A percentile compares a stretch with the other conserved stretches of the same genome.
Evolutionary conservation across 2,113 vertebrate species (phyloP).

Genomic region (Cavia porcellus): DNA sequence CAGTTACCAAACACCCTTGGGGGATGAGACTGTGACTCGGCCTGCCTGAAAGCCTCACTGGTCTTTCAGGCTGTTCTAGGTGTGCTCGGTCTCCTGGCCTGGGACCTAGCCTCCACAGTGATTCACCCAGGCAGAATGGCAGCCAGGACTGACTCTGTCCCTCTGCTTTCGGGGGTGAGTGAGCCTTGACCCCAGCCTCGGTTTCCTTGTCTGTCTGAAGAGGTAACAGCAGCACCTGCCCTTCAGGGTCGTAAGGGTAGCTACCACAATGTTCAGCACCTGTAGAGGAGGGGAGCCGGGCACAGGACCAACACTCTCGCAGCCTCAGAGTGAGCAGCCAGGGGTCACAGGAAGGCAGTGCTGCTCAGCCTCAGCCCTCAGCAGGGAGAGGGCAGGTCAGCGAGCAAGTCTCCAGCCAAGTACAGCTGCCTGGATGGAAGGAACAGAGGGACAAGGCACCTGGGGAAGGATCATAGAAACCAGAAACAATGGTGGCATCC

Average conservation of each 20-base stretch:
- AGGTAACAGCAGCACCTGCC: background rate
- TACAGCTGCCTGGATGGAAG: background rate
- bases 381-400: background rate
- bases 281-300: background rate
- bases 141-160: background rate
- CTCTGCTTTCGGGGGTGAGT: background rate
- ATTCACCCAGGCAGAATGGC: background rate
- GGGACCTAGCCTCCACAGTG: fast-evolving
- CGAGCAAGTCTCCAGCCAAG: background rate
- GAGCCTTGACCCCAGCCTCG: background rate
- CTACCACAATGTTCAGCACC: background rate
- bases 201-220: background rate
- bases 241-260: background rate
- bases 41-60: background rate
- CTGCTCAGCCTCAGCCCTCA: background rate
- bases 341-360: background rate
- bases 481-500: background rate
- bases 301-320: background rate
- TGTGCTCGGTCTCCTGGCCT: background rate
- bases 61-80: background rate
- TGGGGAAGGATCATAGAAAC: background rate
- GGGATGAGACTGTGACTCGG: background rate
- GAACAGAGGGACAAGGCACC: background rate
- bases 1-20: background rate
- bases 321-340: background rate